Evolutionary conservation across 1,140 invertebrate genomes (phyloP), one percentile per base, ranked within the genome.

Genomic region (Brachionus calyciflorus): DNA sequence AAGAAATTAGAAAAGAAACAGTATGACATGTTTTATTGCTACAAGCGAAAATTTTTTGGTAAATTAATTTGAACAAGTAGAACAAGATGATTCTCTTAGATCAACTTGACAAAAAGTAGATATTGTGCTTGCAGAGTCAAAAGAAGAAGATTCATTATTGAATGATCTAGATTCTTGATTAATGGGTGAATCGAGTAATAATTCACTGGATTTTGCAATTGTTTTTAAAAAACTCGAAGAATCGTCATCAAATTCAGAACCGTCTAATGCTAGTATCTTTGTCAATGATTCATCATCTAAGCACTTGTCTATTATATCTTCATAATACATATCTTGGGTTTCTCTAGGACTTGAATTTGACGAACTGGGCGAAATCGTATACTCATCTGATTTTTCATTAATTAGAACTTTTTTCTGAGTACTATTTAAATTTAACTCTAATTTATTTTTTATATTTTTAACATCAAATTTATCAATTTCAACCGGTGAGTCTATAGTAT

Each of bases 281-380:
- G 55, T 37, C 12, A 60, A 9, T 17, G 28, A 37, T 17, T 60
- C 55, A 33, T 60, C 55, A 19, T 60, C 55, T 7, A 60, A 37
- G 10, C 55, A 60, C 19, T 37, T 60, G 17, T 60, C 55, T 30
- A 60, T 60, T 6, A 60, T n/a, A 9, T 60, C 55, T 37, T 60
- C 55, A 60, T 60, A 60, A 28, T 28, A 37, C 30, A 33, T 6
- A 12, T 37, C 37, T 17, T 17, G 19, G 9, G 3, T 37, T 0
- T 60, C 55, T 7, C 19, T 33, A 17, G 19, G 28, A 40, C 55
- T 28, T 12, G 5, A 12, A 41, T 30, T 60, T 10, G 14, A 37
- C n/a, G 53, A 55, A 33, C 24, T 55, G 1, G 6, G 14, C 24
- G n/a, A n/a, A n/a, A n/a, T n/a, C n/a, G n/a, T n/a, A n/a, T n/a